Conservation (phyloP, 2,113 vertebrate species). For the Tragelaphus scriptus region DNA sequence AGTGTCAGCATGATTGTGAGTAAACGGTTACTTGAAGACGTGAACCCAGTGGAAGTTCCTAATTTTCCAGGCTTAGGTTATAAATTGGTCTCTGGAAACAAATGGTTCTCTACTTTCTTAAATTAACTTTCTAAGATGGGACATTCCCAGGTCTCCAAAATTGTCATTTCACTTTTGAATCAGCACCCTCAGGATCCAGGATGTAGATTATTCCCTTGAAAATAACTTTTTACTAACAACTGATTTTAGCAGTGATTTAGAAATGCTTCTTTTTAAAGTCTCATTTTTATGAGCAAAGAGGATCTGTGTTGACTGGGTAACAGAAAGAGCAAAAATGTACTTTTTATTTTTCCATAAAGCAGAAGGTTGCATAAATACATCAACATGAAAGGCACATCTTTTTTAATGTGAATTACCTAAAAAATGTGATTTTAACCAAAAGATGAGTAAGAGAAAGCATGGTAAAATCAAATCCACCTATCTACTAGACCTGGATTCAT, state of each 20-base stretch:
- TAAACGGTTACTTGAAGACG: not conserved
- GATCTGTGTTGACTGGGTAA: not conserved
- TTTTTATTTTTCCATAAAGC: slow-evolving; percentile 11
- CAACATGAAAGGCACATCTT: not conserved
- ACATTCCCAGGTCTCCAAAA: not conserved
- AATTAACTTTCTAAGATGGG: not conserved
- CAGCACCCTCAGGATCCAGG: not conserved
- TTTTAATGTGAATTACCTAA: slow-evolving; percentile 14
- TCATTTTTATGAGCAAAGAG: slow-evolving; percentile 1
- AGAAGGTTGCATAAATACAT: not conserved
- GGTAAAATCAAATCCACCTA: not conserved
- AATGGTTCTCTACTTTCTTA: not conserved
- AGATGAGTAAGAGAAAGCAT: not conserved
- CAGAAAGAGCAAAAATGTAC: not conserved
- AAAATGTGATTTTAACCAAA: slow-evolving; percentile 36
- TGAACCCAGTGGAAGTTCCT: not conserved
- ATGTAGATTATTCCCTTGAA: not conserved
- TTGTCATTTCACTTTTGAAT: not conserved
- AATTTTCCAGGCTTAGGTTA: not conserved
- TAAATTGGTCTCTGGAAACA: not conserved
- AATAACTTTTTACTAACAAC: slow-evolving; percentile 18
- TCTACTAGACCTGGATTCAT: not conserved
- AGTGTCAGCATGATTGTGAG: not conserved
- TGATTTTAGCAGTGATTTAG: not conserved
- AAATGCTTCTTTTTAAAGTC: not conserved